Evolutionary conservation across 2,113 vertebrate genomes (phyloP).

Genomic region (Chlorodrepanis virens): DNA sequence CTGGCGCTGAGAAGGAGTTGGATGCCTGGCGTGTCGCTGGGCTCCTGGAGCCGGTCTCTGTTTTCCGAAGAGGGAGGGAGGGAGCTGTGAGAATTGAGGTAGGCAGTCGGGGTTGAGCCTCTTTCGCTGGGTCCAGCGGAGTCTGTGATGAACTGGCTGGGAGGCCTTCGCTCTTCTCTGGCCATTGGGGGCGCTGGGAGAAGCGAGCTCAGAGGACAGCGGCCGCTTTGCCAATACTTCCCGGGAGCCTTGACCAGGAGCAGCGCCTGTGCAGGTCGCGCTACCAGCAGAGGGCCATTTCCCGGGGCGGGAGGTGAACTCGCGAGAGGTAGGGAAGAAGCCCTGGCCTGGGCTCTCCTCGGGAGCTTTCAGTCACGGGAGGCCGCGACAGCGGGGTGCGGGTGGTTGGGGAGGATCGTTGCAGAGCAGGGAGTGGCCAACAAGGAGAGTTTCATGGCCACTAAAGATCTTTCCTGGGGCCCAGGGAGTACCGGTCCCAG

Average conservation of each 20-base stretch:
- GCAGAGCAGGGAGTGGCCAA: neutral
- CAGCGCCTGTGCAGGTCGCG: neutral
- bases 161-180: neutral
- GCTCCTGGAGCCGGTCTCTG: neutral
- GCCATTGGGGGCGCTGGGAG: neutral
- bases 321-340: neutral
- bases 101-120: neutral
- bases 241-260: neutral
- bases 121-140: neutral
- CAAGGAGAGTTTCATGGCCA: neutral
- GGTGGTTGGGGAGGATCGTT: neutral
- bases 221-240: neutral
- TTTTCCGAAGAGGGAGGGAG: neutral
- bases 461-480: neutral
- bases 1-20: neutral
- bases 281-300: neutral
- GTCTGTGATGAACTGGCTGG: neutral
- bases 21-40: neutral
- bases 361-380: neutral
- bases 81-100: neutral
- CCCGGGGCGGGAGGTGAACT: neutral
- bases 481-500: neutral
- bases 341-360: neutral
- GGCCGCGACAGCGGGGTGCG: neutral
- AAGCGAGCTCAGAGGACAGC: neutral